These are phyloP conservation scores for Orthonevra nobilis DNA, from an alignment of 2,888 invertebrate species.

Conservation along the genomic window DNA sequence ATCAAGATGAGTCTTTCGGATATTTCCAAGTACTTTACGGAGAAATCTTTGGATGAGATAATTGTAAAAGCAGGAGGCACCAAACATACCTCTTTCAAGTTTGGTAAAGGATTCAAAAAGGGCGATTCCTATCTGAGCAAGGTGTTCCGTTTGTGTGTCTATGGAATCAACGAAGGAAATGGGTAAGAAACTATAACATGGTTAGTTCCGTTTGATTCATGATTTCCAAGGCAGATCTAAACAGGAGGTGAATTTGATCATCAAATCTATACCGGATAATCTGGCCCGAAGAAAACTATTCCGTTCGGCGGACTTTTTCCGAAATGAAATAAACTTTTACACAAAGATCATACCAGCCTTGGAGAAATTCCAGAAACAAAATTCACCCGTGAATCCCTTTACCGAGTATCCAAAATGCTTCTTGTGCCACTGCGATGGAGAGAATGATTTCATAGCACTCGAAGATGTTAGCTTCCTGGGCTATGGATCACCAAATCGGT, in stretches of 20 bases:
- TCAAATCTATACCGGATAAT: conserved; percentile 86
- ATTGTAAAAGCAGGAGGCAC: conserved; percentile 77
- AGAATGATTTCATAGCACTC: conserved; percentile 82
- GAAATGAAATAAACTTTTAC: conserved; percentile 87
- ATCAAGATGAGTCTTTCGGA: conserved; percentile 73
- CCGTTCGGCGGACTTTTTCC: conserved; percentile 85
- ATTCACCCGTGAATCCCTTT: conserved; percentile 80
- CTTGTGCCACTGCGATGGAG: conserved; percentile 81
- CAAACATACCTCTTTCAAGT: conserved; percentile 79
- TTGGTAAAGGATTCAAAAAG: conserved; percentile 81
- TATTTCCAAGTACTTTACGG: conserved; percentile 79
- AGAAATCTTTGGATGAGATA: conserved; percentile 79
- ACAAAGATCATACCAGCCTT: conserved; percentile 77
- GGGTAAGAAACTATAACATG: conserved; percentile 71
- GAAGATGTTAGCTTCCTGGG: conserved; percentile 81
- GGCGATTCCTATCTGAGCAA: conserved; percentile 87
- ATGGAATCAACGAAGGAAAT: conserved; percentile 76
- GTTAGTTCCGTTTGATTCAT: background rate
- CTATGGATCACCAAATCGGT: conserved; percentile 80
- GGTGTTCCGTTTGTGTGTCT: conserved; percentile 83
- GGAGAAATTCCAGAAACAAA: conserved; percentile 76
- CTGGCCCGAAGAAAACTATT: conserved; percentile 84
- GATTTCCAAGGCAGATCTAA: conserved; percentile 66
- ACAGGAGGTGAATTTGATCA: conserved; percentile 82
- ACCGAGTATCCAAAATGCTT: conserved; percentile 81